A percentile compares a stretch with the other conserved stretches of the same genome.
These are phyloP conservation scores for Danaus chrysippus DNA, from an alignment of 2,888 invertebrate genomes.

Conservation along the genomic window DNA sequence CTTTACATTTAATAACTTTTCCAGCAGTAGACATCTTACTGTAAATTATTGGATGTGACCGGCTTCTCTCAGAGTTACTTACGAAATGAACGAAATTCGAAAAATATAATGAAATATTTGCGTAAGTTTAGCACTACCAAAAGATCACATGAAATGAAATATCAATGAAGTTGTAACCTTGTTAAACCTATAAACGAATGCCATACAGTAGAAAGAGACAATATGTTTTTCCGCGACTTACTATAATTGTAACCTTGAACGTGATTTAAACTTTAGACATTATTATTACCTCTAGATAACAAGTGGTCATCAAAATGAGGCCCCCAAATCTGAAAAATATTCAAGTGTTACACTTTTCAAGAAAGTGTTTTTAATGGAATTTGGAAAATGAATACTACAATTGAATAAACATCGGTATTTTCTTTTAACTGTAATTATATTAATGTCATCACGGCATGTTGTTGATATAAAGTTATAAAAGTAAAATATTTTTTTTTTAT, in stretches of 20 bases:
- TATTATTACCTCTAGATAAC: neutral
- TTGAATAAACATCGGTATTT: too few relatives aligned
- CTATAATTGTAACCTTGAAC: constrained; percentile 18
- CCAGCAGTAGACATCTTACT: constrained; percentile 65
- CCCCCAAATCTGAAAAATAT: too few relatives aligned
- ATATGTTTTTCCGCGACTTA: neutral
- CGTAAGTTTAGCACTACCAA: neutral
- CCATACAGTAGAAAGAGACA: constrained; percentile 15
- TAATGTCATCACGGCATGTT: too few relatives aligned
- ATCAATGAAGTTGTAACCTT: neutral
- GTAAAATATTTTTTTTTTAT: too few relatives aligned
- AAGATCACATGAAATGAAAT: neutral
- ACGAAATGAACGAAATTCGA: constrained; percentile 42
- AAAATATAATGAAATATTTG: neutral
- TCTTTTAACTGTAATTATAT: too few relatives aligned
- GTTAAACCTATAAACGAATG: constrained; percentile 10
- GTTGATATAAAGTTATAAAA: too few relatives aligned
- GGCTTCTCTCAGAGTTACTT: constrained; percentile 35
- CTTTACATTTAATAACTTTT: constrained; percentile 92
- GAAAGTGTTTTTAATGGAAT: too few relatives aligned
- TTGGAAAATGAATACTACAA: too few relatives aligned
- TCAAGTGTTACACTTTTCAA: too few relatives aligned
- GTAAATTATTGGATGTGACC: constrained; percentile 8
- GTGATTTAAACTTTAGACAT: neutral
- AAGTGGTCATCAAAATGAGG: neutral